These are phyloP conservation scores for Oreochromis niloticus DNA, from an alignment of 2,113 vertebrate species.

Conservation along the genomic window DNA sequence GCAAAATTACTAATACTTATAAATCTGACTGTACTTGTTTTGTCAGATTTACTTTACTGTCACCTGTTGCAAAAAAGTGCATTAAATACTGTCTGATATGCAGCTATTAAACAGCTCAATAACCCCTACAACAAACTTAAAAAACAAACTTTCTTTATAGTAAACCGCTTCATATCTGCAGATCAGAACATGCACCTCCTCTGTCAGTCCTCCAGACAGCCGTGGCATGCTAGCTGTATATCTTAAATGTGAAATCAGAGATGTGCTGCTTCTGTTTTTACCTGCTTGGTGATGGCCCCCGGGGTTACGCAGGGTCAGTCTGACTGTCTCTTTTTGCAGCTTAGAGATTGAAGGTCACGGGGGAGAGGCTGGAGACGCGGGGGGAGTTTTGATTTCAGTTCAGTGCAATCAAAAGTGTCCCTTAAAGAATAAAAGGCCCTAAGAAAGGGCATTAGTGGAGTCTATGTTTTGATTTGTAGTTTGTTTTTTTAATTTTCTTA, in stretches of 20 bases:
- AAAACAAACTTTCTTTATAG: not conserved
- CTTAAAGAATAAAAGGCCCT: not conserved
- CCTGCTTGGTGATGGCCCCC: conserved; percentile 16
- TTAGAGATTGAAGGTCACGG: conserved; percentile 9
- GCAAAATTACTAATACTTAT: not conserved
- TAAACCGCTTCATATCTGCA: not conserved
- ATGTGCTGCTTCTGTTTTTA: conserved; percentile 49
- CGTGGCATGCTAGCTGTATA: not conserved
- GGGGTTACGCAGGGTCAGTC: not conserved
- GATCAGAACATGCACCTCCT: not conserved
- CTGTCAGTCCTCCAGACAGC: not conserved
- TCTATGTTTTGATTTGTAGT: not conserved
- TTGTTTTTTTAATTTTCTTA: not conserved
- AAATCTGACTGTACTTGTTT: not conserved
- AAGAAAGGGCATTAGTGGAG: not conserved
- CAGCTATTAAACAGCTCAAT: not conserved
- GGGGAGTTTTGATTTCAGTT: not conserved
- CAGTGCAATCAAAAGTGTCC: not conserved
- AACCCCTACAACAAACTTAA: not conserved
- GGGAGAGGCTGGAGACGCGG: not conserved
- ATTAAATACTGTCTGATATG: not conserved
- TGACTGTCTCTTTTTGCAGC: conserved; percentile 10
- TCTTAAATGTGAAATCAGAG: conserved; percentile 29
- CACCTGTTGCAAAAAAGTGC: not conserved
- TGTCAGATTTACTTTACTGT: not conserved